These are phyloP conservation scores for Drosophila azteca DNA, from an alignment of 1,140 invertebrate genomes.

Conservation along the genomic window DNA sequence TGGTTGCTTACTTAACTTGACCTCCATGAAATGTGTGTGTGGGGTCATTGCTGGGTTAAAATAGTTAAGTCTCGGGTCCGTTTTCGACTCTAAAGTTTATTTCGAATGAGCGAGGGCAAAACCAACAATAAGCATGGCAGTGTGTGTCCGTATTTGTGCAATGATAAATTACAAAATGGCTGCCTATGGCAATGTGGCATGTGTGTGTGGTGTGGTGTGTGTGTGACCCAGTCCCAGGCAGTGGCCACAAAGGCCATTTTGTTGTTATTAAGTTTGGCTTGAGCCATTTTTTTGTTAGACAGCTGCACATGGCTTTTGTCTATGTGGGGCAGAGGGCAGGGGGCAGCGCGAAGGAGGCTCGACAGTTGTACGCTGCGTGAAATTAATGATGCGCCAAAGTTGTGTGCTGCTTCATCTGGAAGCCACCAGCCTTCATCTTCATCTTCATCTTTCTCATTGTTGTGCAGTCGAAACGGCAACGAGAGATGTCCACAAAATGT, in stretches of 20 bases:
- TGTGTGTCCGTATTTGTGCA: slow-evolving; percentile 62
- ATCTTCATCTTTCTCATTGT: slow-evolving; percentile 28
- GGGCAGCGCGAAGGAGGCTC: slow-evolving; percentile 46
- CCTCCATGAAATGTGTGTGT: slow-evolving; percentile 28
- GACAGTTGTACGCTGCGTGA: slow-evolving; percentile 77
- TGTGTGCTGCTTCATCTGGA: slow-evolving; percentile 44
- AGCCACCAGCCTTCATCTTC: not conserved
- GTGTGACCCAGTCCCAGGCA: slow-evolving; percentile 50
- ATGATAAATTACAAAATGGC: slow-evolving; percentile 81
- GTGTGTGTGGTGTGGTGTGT: slow-evolving; percentile 16
- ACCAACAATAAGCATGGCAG: slow-evolving; percentile 34
- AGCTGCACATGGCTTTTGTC: slow-evolving; percentile 56
- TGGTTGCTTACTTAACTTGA: slow-evolving; percentile 19
- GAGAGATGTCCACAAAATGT: slow-evolving; percentile 77
- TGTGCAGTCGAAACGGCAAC: slow-evolving; percentile 55
- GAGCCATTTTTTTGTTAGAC: slow-evolving; percentile 56
- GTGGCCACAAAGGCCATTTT: slow-evolving; percentile 76
- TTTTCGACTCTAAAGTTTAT: slow-evolving; percentile 68
- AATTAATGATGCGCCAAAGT: slow-evolving; percentile 80
- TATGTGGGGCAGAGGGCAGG: slow-evolving; percentile 12
- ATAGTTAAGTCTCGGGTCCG: slow-evolving; percentile 54
- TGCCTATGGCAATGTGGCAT: slow-evolving; percentile 63
- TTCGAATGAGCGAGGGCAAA: slow-evolving; percentile 60
- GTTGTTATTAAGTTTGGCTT: slow-evolving; percentile 81
- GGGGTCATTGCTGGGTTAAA: slow-evolving; percentile 56